Evolutionary conservation across 2,888 invertebrate genomes (phyloP), one percentile per base, ranked within the genome.

Genomic region (Eupithecia insigniata): DNA sequence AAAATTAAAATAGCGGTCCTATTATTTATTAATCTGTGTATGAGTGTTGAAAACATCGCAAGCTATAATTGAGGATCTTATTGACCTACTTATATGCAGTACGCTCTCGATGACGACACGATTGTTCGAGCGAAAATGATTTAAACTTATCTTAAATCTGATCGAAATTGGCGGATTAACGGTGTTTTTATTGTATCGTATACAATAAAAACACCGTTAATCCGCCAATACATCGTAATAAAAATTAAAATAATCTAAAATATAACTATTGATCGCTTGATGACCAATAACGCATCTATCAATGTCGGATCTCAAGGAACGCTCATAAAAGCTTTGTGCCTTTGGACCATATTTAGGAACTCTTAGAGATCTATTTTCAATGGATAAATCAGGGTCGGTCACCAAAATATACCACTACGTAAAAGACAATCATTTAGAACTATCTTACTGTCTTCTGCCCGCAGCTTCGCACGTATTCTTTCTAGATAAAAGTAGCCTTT

Each of bases 231-330:
- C 34, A 32, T 22, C n/a, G 14, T 18, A 7, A 10, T 34, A 2
- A 22, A 62, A 34, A 55, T 72, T 69, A 72, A 74, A 75, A 77
- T 71, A 66, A 72, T 73, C 58, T 69, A 51, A 64, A 70, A 69
- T 55, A 72, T 71, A 70, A n/a, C 64, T 72, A 72, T 75, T 72
- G 76, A 74, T 72, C 68, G 69, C 61, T 22, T 64, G 71, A 71
- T 77, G 77, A 73, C 76, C 74, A 76, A 77, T 75, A 79, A 69
- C 55, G 66, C 74, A 79, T 79, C 76, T 77, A 79, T 79, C 79
- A 79, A 77, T 76, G 79, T 79, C 78, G 64, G 76, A 68, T 76
- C 67, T 73, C 62, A 76, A 73, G 76, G 74, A 77, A 74, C 75
- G 75, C 76, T 78, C 73, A 77, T 79, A 73, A 79, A 75, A 76